Percentiles rank a stretch among this genome's conserved stretches.
These are phyloP conservation scores for Pseudocheirus occidentalis DNA, from an alignment of 2,797 vertebrate genomes.

Conservation along the genomic window DNA sequence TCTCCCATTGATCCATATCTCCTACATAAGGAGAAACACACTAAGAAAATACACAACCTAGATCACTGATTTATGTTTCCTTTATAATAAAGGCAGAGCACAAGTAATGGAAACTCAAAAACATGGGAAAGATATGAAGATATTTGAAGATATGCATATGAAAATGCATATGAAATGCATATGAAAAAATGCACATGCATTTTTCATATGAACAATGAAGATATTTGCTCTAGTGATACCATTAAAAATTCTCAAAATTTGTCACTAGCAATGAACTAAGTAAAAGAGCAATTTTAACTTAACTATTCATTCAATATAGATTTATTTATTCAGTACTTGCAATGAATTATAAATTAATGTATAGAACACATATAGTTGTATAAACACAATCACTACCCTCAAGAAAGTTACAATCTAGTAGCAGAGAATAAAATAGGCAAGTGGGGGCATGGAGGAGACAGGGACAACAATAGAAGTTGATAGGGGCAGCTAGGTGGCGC, in stretches of 20 bases:
- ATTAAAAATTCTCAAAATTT: neutral
- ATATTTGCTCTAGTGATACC: neutral
- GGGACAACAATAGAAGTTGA: neutral
- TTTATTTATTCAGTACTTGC: slow-evolving; percentile 2
- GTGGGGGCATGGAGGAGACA: neutral
- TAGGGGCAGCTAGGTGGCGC: too few relatives aligned
- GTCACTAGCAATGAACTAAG: neutral
- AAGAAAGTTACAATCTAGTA: neutral
- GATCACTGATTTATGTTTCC: neutral
- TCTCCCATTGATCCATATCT: neutral
- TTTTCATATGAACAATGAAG: too few relatives aligned
- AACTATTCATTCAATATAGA: slow-evolving; percentile 32
- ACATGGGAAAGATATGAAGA: neutral
- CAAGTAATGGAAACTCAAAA: neutral
- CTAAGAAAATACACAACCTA: neutral
- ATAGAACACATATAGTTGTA: neutral
- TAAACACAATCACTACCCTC: slow-evolving; percentile 10
- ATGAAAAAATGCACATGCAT: too few relatives aligned
- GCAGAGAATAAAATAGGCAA: slow-evolving; percentile 9
- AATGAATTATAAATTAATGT: neutral
- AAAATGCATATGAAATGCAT: too few relatives aligned
- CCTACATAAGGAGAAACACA: neutral
- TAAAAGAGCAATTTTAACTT: neutral
- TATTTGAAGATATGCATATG: too few relatives aligned
- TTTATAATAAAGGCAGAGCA: neutral